Evolutionary conservation across 2,888 invertebrate species (phyloP), one percentile per base, ranked within the genome.

Genomic region (Drosophila macrospina): DNA sequence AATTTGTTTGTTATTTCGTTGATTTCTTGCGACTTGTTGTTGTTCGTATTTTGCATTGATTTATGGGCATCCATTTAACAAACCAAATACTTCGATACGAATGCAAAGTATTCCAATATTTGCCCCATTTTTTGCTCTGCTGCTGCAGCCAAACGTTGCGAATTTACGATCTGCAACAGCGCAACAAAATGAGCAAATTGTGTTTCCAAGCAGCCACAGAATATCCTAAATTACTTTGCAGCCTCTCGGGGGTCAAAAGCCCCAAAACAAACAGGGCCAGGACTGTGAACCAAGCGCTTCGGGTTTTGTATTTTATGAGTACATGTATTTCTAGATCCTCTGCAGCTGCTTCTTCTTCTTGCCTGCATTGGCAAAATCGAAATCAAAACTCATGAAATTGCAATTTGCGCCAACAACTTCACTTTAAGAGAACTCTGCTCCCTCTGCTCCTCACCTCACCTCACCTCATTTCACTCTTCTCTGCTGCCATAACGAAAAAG

Each of bases 321-420:
- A 55, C 44, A 34, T 44, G 57, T 15, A 39, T 37, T 45, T 51
- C 24, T 41, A 36, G 39, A 20, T 26, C 45, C 7, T 7, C 13
- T 48, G 10, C 41, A 8, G 4, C 13, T 48, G 10, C 41, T 7
- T 42, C 51, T 4, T 28, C 32, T 52, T 74, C 61, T 65, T 66
- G 67, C 52, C 42, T 30, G 66, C 52, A 82, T 73, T 70, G 71
- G 51, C 16, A 63, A 76, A 74, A 80, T 75, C 80, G 67, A 74
- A 83, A 86, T 86, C 86, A 83, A 86, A 85, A 84, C 80, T 81
- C 86, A 84, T 85, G 86, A 81, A 85, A 85, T 67, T 84, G 82
- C 82, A 82, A 85, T 86, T 86, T 85, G 69, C 74, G 70, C 74
- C 75, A 80, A 69, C 71, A 78, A 69, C 67, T 83, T 75, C 68